phyloP scores from a whole-genome alignment of 2,797 vertebrate species.

The Coendou prehensilis region DNA sequence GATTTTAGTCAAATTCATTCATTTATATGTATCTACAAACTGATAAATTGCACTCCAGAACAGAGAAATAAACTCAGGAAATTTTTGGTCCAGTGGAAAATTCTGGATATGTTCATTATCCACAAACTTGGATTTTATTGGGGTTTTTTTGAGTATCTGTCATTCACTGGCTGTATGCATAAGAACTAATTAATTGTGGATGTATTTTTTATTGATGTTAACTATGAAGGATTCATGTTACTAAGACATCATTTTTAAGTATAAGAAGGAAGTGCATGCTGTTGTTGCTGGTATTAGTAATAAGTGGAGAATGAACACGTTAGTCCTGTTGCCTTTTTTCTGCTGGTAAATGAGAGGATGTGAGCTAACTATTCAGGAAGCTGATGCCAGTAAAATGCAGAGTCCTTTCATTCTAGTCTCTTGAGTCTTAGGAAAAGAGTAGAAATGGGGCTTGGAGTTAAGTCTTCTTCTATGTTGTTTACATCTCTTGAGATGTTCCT shows the following conservation, averaged over 20 bases:
- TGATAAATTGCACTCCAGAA: conserved; percentile 18
- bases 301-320: neutral
- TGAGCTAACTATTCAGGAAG: neutral
- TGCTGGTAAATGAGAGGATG: neutral
- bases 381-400: neutral
- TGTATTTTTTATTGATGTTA: conserved; percentile 54
- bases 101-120: conserved; percentile 58
- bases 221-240: conserved; percentile 56
- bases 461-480: conserved; percentile 18
- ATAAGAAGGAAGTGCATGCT: neutral
- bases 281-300: conserved; percentile 3
- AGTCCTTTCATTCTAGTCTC: neutral
- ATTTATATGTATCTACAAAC: neutral
- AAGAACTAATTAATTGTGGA: conserved; percentile 36
- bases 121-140: conserved; percentile 62
- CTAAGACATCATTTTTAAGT: conserved; percentile 34
- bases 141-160: conserved; percentile 15
- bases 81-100: conserved; percentile 16
- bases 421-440: neutral
- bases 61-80: conserved; percentile 57
- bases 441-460: conserved; percentile 26
- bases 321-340: neutral
- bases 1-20: conserved; percentile 13
- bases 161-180: conserved; percentile 26
- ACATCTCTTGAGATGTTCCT: neutral